These are phyloP conservation scores for Cyclura pinguis DNA, from an alignment of 2,797 vertebrate genomes.

Conservation along the genomic window DNA sequence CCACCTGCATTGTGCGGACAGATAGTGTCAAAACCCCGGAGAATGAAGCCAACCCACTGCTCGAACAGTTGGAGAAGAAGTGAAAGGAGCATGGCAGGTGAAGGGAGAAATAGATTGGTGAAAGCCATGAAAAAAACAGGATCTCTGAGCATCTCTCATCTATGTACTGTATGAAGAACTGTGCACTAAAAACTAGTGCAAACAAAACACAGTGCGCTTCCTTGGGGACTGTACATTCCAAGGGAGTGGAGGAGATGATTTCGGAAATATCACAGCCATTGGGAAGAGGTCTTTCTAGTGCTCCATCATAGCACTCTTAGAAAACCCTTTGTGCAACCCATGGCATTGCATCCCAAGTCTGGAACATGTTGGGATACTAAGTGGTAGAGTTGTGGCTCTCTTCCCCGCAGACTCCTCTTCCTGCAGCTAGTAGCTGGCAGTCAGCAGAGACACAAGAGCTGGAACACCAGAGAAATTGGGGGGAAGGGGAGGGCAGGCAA, in stretches of 20 bases:
- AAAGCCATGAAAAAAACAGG: constrained; percentile 25
- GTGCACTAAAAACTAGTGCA: constrained; percentile 64
- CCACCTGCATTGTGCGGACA: constrained; percentile 95
- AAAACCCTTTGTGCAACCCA: neutral
- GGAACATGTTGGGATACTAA: neutral
- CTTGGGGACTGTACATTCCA: constrained; percentile 66
- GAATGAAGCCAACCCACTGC: constrained; percentile 87
- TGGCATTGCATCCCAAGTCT: neutral
- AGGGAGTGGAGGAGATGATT: constrained; percentile 65
- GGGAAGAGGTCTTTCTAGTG: constrained; percentile 47
- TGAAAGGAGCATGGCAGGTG: constrained; percentile 78
- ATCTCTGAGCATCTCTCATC: constrained; percentile 63
- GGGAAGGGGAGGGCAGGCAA: neutral
- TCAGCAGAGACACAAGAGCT: neutral
- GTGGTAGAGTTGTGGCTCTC: neutral
- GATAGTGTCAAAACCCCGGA: constrained; percentile 94
- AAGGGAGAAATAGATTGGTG: constrained; percentile 60
- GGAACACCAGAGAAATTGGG: neutral
- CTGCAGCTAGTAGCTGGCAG: neutral
- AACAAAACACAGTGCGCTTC: constrained; percentile 75
- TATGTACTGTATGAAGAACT: constrained; percentile 74
- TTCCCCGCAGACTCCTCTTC: neutral
- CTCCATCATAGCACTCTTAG: constrained; percentile 22
- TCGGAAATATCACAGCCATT: constrained; percentile 36
- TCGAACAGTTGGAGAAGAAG: constrained; percentile 91